phyloP scores from a whole-genome alignment of 2,113 vertebrate genomes.

The Athene noctua region DNA sequence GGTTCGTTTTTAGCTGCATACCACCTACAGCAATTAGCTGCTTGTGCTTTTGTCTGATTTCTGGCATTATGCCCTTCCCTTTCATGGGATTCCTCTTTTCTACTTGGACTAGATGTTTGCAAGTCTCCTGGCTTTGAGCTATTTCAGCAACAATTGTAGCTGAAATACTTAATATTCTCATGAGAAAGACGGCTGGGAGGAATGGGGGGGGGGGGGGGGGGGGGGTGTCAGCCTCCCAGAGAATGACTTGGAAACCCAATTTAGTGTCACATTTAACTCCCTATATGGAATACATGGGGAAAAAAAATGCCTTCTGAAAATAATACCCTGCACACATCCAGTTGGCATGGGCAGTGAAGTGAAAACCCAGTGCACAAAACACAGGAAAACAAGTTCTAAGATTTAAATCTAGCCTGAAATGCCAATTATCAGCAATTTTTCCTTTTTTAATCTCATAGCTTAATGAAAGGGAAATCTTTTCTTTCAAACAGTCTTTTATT shows the following conservation, averaged over 20 bases:
- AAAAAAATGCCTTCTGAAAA: not conserved
- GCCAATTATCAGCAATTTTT: not conserved
- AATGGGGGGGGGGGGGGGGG: not conserved
- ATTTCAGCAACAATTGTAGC: slow-evolving; percentile 65
- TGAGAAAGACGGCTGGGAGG: slow-evolving; percentile 24
- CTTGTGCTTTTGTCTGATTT: slow-evolving; percentile 52
- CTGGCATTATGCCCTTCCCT: slow-evolving; percentile 56
- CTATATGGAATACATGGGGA: not conserved
- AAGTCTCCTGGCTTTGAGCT: slow-evolving; percentile 67
- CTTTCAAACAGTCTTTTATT: not conserved
- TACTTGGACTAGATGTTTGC: slow-evolving; percentile 44
- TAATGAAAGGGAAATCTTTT: not conserved
- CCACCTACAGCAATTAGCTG: slow-evolving; percentile 65
- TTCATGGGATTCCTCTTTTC: slow-evolving; percentile 61
- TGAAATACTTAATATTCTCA: slow-evolving; percentile 70
- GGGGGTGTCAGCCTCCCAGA: slow-evolving; percentile 25
- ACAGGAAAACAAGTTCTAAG: not conserved
- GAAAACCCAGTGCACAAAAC: slow-evolving; percentile 11
- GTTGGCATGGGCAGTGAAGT: slow-evolving; percentile 3
- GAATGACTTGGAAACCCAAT: slow-evolving; percentile 58
- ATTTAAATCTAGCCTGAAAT: not conserved
- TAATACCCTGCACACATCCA: slow-evolving; percentile 4
- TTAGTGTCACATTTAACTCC: slow-evolving; percentile 56
- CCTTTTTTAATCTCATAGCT: not conserved
- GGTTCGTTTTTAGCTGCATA: not conserved